A percentile compares a stretch with the other conserved stretches of the same genome.
These are phyloP conservation scores for Diphyllodes magnificus DNA, from an alignment of 2,113 vertebrate species.

Conservation along the genomic window DNA sequence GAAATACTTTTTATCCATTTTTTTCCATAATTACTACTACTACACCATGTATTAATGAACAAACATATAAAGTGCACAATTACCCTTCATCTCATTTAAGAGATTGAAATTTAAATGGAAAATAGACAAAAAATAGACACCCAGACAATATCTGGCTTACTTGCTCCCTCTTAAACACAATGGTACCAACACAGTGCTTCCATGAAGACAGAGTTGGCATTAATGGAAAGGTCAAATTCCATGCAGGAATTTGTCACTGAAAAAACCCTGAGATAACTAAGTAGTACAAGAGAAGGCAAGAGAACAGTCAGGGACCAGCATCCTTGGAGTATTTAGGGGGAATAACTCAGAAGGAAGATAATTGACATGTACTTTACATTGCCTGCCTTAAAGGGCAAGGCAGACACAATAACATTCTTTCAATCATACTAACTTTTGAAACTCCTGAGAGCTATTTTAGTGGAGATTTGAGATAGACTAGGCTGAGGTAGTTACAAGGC, in stretches of 20 bases:
- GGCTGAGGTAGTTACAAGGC: not conserved
- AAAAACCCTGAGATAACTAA: not conserved
- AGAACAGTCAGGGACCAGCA: not conserved
- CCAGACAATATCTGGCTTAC: not conserved
- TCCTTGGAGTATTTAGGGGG: not conserved
- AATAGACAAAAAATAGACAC: not conserved
- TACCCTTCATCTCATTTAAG: not conserved
- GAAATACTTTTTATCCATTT: not conserved
- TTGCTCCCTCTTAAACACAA: not conserved
- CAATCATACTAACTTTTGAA: not conserved
- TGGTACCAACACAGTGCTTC: not conserved
- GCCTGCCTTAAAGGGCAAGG: not conserved
- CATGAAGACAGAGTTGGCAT: not conserved
- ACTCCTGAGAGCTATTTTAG: not conserved
- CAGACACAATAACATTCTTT: not conserved
- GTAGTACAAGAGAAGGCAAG: not conserved
- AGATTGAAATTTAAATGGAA: not conserved
- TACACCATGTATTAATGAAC: not conserved
- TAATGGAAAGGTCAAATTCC: not conserved
- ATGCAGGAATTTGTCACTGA: not conserved
- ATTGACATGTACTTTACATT: not conserved
- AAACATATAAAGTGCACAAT: not conserved
- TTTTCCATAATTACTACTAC: not conserved
- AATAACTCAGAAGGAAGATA: constrained; percentile 18
- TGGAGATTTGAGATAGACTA: not conserved